A percentile compares a stretch with the other conserved stretches of the same genome.
phyloP scores from a whole-genome alignment of 2,113 vertebrate species.

The Melospiza georgiana region DNA sequence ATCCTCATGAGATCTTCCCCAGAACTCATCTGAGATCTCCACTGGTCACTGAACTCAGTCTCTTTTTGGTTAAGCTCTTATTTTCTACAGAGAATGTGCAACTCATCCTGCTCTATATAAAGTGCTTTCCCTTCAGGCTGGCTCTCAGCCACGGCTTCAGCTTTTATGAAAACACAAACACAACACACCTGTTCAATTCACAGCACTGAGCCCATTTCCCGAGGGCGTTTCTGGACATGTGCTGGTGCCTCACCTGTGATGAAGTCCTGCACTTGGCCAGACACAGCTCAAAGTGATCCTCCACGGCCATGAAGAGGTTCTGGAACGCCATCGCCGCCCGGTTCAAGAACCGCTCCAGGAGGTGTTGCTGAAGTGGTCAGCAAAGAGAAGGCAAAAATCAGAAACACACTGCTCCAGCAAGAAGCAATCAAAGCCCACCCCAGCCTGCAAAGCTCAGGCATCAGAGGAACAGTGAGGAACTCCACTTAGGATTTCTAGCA shows the following conservation, averaged over 20 bases:
- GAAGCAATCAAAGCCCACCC: not conserved
- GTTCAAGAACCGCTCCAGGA: conserved; percentile 93
- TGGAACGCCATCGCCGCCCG: conserved; percentile 92
- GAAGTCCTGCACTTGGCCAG: conserved; percentile 97
- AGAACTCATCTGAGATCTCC: not conserved
- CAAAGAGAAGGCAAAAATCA: not conserved
- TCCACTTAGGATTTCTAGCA: not conserved
- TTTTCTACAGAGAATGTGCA: not conserved
- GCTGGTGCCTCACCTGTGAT: conserved; percentile 85
- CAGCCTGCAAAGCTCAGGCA: not conserved
- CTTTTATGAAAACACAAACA: not conserved
- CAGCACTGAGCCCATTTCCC: not conserved
- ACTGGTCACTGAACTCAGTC: not conserved
- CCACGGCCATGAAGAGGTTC: conserved; percentile 96
- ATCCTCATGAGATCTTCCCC: not conserved
- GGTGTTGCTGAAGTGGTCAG: conserved; percentile 82
- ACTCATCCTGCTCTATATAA: not conserved
- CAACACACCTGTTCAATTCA: not conserved
- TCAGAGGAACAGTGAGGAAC: not conserved
- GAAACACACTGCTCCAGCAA: not conserved
- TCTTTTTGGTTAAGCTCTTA: not conserved
- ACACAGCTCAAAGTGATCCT: conserved; percentile 96
- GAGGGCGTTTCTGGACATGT: not conserved
- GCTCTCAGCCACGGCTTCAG: not conserved
- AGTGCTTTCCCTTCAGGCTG: not conserved